A percentile compares a stretch with the other conserved stretches of the same genome.
phyloP scores from a whole-genome alignment of 2,113 vertebrate genomes.

The Petroica traversi region DNA sequence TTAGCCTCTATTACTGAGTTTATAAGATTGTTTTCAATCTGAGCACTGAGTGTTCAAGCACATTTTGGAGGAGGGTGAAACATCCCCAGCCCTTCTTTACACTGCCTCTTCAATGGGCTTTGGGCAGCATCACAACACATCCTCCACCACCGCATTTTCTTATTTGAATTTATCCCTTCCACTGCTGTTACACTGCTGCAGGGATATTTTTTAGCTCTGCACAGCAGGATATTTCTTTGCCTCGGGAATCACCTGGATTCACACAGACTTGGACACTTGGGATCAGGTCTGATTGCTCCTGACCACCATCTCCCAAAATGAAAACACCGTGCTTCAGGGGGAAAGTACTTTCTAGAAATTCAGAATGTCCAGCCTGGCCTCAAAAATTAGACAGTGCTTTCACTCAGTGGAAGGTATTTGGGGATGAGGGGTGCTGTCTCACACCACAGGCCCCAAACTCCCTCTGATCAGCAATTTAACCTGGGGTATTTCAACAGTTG shows the following conservation, averaged over 20 bases:
- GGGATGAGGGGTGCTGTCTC: not conserved
- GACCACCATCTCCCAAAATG: not conserved
- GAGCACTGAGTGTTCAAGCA: not conserved
- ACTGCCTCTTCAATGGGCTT: not conserved
- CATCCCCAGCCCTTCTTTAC: not conserved
- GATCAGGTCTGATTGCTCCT: not conserved
- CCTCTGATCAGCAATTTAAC: not conserved
- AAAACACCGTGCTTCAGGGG: not conserved
- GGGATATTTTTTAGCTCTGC: not conserved
- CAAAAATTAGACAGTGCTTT: not conserved
- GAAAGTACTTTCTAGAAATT: not conserved
- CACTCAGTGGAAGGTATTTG: not conserved
- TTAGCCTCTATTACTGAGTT: not conserved
- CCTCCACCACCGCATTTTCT: not conserved
- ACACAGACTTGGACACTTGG: not conserved
- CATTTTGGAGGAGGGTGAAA: not conserved
- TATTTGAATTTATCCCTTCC: not conserved
- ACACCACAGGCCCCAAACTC: not conserved
- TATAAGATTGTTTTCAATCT: not conserved
- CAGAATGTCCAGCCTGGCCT: not conserved
- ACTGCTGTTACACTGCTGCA: not conserved
- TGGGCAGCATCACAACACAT: not conserved
- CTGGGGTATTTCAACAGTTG: not conserved
- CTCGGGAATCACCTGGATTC: not conserved
- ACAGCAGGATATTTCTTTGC: accelerated